Conservation (phyloP, 2,888 invertebrate species). For the Eupeodes latifasciatus region DNA sequence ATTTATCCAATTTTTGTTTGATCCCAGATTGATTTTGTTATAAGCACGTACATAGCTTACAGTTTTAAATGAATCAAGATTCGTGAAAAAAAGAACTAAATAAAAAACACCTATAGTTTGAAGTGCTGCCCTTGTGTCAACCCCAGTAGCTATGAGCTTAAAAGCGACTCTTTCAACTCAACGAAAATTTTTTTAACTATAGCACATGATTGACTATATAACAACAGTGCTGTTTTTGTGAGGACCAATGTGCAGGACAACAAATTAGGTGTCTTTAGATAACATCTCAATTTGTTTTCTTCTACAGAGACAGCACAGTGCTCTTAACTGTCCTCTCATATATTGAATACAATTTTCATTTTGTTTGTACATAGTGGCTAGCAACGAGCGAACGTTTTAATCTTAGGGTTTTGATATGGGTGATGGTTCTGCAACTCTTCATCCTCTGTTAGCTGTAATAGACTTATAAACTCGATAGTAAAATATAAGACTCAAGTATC, state of each 20-base stretch:
- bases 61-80: slow-evolving; percentile 6
- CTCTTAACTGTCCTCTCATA: slow-evolving; percentile 46
- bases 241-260: slow-evolving; percentile 49
- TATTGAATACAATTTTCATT: slow-evolving; percentile 40
- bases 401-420: slow-evolving; percentile 10
- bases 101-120: slow-evolving; percentile 36
- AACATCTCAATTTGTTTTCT: slow-evolving; percentile 68
- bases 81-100: slow-evolving; percentile 1
- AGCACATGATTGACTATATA: slow-evolving; percentile 45
- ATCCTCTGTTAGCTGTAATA: slow-evolving; percentile 32
- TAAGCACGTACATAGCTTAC: neutral
- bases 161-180: slow-evolving; percentile 53
- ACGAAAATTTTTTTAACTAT: slow-evolving; percentile 19
- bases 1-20: slow-evolving; percentile 47
- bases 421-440: slow-evolving; percentile 14
- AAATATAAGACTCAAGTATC: neutral
- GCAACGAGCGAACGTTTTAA: slow-evolving; percentile 37
- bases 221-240: slow-evolving; percentile 8
- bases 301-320: slow-evolving; percentile 45
- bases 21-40: slow-evolving; percentile 14
- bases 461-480: neutral
- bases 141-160: slow-evolving; percentile 21
- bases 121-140: slow-evolving; percentile 62
- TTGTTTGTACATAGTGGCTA: neutral
- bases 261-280: slow-evolving; percentile 64